phyloP scores from a whole-genome alignment of 1,140 invertebrate species.

The Panagrolaimus sp. region DNA sequence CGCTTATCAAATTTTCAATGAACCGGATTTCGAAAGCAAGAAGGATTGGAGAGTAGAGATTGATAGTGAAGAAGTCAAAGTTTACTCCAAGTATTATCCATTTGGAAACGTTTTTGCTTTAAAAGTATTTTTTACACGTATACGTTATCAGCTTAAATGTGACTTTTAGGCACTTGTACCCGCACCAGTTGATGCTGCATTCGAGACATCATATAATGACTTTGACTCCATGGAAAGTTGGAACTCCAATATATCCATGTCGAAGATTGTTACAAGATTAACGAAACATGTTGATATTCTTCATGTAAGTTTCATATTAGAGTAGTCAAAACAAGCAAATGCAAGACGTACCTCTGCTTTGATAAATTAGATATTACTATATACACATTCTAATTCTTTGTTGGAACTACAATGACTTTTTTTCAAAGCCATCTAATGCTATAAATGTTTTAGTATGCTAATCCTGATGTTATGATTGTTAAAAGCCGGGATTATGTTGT shows the following conservation, averaged over 20 bases:
- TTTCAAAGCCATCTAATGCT: background rate
- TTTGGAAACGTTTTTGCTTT: background rate
- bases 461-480: background rate
- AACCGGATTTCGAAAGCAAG: background rate
- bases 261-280: background rate
- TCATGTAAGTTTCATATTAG: too few species aligned
- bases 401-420: too few species aligned
- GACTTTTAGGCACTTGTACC: background rate
- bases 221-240: background rate
- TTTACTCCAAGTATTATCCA: background rate
- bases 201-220: background rate
- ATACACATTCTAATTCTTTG: too few species aligned
- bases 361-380: too few species aligned
- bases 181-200: background rate
- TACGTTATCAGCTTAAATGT: background rate
- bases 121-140: background rate
- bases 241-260: background rate
- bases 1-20: background rate
- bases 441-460: background rate
- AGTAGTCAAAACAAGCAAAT: too few species aligned
- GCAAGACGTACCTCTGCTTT: too few species aligned
- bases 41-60: background rate
- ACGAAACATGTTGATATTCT: slow-evolving; percentile 4
- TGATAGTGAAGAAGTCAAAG: background rate
- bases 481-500: slow-evolving; percentile 6